Conservation (phyloP, 2,113 vertebrate species). For the Kryptolebias marmoratus region DNA sequence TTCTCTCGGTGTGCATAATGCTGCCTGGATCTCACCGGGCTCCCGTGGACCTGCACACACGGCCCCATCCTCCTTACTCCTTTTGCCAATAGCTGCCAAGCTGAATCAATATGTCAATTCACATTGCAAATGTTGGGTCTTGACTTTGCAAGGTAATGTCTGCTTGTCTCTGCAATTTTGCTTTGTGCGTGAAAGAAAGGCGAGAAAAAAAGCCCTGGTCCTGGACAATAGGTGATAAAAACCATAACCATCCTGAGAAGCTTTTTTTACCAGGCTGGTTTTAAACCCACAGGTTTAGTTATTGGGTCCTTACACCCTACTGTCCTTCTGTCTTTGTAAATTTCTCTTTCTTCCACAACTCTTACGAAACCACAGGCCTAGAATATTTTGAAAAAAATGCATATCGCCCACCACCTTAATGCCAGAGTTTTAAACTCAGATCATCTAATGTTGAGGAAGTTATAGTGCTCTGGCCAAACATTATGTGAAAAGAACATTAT, state of each 20-base stretch:
- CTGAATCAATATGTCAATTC: slow-evolving; percentile 79
- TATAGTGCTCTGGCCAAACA: too few relatives aligned
- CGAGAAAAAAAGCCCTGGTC: slow-evolving; percentile 6
- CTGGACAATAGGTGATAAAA: slow-evolving; percentile 46
- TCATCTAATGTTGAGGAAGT: too few relatives aligned
- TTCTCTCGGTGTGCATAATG: slow-evolving; percentile 81
- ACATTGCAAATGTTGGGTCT: slow-evolving; percentile 81
- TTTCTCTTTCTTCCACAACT: slow-evolving; percentile 22
- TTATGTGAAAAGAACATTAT: too few relatives aligned
- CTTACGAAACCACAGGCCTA: neutral
- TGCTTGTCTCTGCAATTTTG: slow-evolving; percentile 79
- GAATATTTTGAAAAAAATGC: too few relatives aligned
- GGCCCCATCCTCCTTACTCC: slow-evolving; percentile 68
- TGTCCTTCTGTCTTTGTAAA: slow-evolving; percentile 31
- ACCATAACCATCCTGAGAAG: slow-evolving; percentile 37
- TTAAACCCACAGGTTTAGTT: slow-evolving; percentile 21
- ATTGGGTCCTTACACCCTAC: slow-evolving; percentile 23
- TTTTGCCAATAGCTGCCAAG: slow-evolving; percentile 79
- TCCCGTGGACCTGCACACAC: slow-evolving; percentile 67
- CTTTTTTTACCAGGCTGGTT: slow-evolving; percentile 6
- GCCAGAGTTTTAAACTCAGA: too few relatives aligned
- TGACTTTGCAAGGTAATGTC: slow-evolving; percentile 79
- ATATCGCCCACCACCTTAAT: too few relatives aligned
- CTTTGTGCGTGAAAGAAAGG: slow-evolving; percentile 28
- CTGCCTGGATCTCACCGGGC: slow-evolving; percentile 69